Conservation (phyloP, 2,797 vertebrate genomes). For the Acropternis orthonyx region DNA sequence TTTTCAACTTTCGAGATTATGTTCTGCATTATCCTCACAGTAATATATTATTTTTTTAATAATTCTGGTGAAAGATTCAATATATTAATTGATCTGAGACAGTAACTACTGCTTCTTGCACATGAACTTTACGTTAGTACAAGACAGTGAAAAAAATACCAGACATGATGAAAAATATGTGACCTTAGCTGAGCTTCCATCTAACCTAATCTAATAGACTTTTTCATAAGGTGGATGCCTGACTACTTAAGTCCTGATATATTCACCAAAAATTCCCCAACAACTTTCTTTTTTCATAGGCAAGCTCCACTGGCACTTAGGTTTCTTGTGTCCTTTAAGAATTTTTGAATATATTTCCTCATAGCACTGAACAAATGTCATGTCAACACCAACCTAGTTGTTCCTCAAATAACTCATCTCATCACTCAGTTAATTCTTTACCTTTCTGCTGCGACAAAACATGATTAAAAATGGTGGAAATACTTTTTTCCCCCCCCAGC, state of each 20-base stretch:
- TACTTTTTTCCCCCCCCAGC: not conserved
- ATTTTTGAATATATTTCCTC: not conserved
- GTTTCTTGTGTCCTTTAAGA: not conserved
- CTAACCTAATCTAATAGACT: not conserved
- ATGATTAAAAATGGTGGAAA: not conserved
- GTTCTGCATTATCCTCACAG: not conserved
- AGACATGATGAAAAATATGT: not conserved
- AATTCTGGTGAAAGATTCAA: not conserved
- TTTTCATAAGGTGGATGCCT: slow-evolving; percentile 1
- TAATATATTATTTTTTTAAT: not conserved
- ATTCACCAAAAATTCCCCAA: not conserved
- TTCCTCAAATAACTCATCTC: not conserved
- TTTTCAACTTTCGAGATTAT: not conserved
- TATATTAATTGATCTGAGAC: not conserved
- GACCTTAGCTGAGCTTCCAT: not conserved
- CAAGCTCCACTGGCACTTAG: not conserved
- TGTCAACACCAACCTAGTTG: not conserved
- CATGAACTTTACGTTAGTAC: not conserved
- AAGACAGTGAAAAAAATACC: not conserved
- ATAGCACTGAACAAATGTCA: not conserved
- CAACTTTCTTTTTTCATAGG: not conserved
- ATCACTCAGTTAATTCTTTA: not conserved
- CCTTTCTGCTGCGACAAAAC: not conserved
- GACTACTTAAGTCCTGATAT: not conserved
- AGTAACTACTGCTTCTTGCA: not conserved